Evolutionary conservation across 2,113 vertebrate species (phyloP).

Genomic region (Trogon surrucura): DNA sequence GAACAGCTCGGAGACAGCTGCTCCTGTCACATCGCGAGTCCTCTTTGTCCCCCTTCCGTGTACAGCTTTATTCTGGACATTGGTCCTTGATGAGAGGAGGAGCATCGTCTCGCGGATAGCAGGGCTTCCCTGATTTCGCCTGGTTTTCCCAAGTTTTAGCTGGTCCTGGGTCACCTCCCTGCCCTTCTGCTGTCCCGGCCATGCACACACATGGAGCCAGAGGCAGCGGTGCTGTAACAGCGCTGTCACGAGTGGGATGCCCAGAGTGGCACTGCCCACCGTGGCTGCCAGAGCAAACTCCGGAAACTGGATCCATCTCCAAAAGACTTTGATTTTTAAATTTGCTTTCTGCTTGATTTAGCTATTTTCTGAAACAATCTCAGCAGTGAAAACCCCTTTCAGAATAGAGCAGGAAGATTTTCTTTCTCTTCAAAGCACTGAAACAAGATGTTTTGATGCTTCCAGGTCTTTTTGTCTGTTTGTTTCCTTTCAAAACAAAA

Average conservation of each 20-base stretch:
- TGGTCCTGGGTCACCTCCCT: not conserved
- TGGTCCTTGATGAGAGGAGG: not conserved
- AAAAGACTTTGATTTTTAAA: not conserved
- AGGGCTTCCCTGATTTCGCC: not conserved
- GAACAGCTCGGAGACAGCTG: not conserved
- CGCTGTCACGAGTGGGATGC: not conserved
- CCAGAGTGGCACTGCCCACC: not conserved
- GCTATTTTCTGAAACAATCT: constrained; percentile 48
- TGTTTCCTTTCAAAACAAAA: constrained; percentile 3
- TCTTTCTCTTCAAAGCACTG: not conserved
- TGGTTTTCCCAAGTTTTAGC: not conserved
- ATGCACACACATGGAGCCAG: not conserved
- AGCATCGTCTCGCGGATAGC: not conserved
- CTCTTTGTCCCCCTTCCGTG: not conserved
- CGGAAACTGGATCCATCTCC: not conserved
- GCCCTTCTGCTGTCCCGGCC: not conserved
- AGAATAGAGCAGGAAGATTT: constrained; percentile 27
- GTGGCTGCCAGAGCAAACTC: not conserved
- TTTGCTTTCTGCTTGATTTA: constrained; percentile 35
- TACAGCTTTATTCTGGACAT: not conserved
- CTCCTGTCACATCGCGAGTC: not conserved
- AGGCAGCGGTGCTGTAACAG: not conserved
- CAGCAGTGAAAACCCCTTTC: constrained; percentile 33
- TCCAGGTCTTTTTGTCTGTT: constrained; percentile 35
- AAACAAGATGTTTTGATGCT: constrained; percentile 27